Evolutionary conservation across 2,113 vertebrate genomes (phyloP).

Genomic region (Toxostoma redivivum): DNA sequence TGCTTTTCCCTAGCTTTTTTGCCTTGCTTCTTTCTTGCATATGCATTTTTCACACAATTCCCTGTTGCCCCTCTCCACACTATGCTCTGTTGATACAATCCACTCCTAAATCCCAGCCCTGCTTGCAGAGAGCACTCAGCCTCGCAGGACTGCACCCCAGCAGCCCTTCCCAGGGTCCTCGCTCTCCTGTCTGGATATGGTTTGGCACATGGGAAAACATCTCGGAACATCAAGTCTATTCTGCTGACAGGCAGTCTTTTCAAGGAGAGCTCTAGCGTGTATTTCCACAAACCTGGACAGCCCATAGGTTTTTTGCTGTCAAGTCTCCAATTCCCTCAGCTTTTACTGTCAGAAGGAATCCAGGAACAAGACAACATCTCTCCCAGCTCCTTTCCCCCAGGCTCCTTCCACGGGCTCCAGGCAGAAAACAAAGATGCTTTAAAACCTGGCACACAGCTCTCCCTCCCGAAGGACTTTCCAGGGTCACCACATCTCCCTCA

Average conservation of each 20-base stretch:
- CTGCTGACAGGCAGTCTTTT: constrained; percentile 35
- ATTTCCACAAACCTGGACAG: constrained; percentile 55
- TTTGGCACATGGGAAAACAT: neutral
- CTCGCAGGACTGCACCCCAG: neutral
- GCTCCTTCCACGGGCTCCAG: neutral
- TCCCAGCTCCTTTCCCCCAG: neutral
- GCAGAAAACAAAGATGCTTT: constrained; percentile 5
- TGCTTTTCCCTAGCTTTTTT: neutral
- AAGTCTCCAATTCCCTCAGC: constrained; percentile 54
- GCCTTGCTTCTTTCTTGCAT: neutral
- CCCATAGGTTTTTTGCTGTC: constrained; percentile 33
- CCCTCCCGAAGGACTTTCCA: neutral
- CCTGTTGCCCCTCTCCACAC: neutral
- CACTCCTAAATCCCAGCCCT: neutral
- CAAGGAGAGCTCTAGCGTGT: neutral
- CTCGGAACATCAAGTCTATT: neutral
- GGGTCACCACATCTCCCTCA: neutral
- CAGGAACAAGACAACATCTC: constrained; percentile 33
- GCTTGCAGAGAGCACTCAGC: neutral
- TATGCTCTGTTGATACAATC: rapidly evolving
- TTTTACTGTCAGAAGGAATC: constrained; percentile 57
- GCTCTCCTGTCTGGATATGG: neutral
- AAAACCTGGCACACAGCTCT: neutral
- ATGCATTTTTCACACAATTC: neutral
- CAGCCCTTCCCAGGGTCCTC: neutral